Percentiles rank a stretch among this genome's conserved stretches.
Conservation (phyloP, 1,140 invertebrate genomes). For the Drosophila paulistorum region DNA sequence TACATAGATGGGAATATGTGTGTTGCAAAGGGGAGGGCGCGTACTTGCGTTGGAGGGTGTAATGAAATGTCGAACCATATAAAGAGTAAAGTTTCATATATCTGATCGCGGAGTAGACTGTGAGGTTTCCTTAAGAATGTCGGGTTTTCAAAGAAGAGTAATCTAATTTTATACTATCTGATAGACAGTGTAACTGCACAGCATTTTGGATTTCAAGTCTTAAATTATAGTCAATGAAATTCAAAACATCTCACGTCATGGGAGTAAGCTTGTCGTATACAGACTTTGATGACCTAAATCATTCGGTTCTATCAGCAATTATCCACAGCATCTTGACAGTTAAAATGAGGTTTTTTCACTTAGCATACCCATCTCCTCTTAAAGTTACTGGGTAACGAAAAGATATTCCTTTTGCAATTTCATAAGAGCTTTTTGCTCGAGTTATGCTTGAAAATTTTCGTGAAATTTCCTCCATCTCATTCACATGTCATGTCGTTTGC, state of each 20-base stretch:
- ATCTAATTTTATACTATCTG: too few relatives aligned
- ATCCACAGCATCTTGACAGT: too few relatives aligned
- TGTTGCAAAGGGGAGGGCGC: not conserved
- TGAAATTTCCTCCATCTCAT: conserved; percentile 3
- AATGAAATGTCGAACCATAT: conserved; percentile 45
- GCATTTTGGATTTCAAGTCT: too few relatives aligned
- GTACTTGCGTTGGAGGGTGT: not conserved
- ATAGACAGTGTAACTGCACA: too few relatives aligned
- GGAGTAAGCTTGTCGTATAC: too few relatives aligned
- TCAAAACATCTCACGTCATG: too few relatives aligned
- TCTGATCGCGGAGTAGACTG: not conserved
- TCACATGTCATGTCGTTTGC: conserved; percentile 50
- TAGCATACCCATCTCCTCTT: not conserved
- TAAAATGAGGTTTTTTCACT: too few relatives aligned
- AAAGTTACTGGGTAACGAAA: not conserved
- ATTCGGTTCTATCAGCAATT: not conserved
- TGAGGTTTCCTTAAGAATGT: not conserved
- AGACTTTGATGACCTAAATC: not conserved
- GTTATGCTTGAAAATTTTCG: conserved; percentile 50
- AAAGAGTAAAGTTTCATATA: not conserved
- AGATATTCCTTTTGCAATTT: conserved; percentile 48
- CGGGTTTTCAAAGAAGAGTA: too few relatives aligned
- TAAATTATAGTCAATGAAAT: too few relatives aligned
- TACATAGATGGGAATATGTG: conserved; percentile 3
- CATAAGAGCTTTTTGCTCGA: conserved; percentile 45